Conservation (phyloP, 2,888 invertebrate species). For the Diarsia brunnea region DNA sequence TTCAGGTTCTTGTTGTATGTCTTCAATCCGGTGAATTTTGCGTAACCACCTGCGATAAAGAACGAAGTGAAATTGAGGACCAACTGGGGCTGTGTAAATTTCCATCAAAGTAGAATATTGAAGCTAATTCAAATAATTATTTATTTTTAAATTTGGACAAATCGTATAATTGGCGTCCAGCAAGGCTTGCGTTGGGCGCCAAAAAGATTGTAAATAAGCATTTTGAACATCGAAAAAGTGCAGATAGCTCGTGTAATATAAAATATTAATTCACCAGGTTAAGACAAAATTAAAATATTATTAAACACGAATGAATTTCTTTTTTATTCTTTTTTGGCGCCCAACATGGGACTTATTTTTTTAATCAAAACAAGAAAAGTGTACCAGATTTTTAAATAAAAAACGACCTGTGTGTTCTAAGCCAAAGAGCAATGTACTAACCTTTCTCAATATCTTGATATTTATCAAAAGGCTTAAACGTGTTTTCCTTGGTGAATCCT, state of each 20-base stretch:
- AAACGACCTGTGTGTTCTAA: neutral
- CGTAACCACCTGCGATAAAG: conserved; percentile 94
- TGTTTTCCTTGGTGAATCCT: conserved; percentile 97
- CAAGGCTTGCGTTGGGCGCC: neutral
- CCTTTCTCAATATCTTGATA: conserved; percentile 99
- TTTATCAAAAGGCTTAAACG: conserved; percentile 97
- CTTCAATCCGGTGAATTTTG: conserved; percentile 97
- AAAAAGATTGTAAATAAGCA: neutral
- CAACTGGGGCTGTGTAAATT: neutral
- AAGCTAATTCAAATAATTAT: neutral
- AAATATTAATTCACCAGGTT: neutral
- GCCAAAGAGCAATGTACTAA: conserved; percentile 74
- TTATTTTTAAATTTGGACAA: neutral
- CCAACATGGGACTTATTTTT: conserved; percentile 1
- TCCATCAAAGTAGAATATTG: neutral
- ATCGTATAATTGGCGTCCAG: conserved; percentile 1
- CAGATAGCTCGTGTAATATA: neutral
- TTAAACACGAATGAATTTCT: neutral
- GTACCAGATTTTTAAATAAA: neutral
- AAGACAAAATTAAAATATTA: no score
- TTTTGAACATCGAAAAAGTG: neutral
- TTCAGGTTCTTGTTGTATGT: conserved; percentile 97
- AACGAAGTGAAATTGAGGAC: neutral
- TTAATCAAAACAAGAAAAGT: neutral
- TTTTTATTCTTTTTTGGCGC: conserved; percentile 4